These are phyloP conservation scores for Himalopsyche japonica DNA, from an alignment of 2,888 invertebrate genomes.

Conservation along the genomic window DNA sequence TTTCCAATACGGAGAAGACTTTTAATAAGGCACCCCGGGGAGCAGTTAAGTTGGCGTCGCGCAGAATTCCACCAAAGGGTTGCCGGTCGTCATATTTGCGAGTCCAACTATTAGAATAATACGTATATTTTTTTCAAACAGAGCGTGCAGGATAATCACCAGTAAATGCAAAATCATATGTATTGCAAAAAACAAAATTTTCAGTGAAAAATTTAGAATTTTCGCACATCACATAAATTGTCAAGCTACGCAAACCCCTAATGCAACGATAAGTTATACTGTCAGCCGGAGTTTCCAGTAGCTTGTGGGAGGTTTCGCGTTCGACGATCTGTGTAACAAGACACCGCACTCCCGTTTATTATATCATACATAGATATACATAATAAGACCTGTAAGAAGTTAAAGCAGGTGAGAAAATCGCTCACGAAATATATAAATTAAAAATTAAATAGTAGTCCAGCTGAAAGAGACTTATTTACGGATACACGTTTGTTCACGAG, in stretches of 20 bases:
- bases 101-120: not conserved
- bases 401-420: not conserved
- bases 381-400: not conserved
- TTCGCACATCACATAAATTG: no score
- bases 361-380: no score
- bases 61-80: not conserved
- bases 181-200: no score
- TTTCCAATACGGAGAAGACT: not conserved
- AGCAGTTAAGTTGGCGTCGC: not conserved
- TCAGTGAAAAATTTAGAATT: no score
- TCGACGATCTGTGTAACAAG: not conserved
- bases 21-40: conserved; percentile 6
- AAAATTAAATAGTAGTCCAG: no score
- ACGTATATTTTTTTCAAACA: no score
- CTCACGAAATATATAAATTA: no score
- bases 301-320: not conserved
- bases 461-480: no score
- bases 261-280: not conserved
- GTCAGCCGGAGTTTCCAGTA: not conserved
- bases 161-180: no score
- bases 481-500: no score
- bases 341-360: not conserved
- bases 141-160: no score
- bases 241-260: not conserved
- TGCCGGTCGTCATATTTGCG: not conserved